Percentiles rank a stretch among this genome's conserved stretches.
Conservation (phyloP, 2,888 invertebrate genomes). For the Dicranocentrus wangi region DNA sequence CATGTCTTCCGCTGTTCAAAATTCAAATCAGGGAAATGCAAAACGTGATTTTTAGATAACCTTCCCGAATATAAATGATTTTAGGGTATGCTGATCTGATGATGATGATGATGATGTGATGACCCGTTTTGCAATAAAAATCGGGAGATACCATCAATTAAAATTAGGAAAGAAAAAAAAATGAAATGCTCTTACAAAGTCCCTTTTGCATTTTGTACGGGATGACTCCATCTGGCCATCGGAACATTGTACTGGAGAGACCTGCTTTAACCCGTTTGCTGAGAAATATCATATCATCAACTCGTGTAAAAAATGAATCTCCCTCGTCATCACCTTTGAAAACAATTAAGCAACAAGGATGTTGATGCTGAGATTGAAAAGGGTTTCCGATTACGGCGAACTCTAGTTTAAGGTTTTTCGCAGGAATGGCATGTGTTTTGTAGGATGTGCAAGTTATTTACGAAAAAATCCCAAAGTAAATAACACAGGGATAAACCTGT, state of each 20-base stretch:
- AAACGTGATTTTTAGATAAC: background rate
- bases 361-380: background rate
- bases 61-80: too few relatives aligned
- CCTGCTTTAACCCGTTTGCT: constrained; percentile 50
- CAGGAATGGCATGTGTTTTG: too few relatives aligned
- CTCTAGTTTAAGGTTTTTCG: too few relatives aligned
- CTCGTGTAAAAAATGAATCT: constrained; percentile 40
- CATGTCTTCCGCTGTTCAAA: constrained; percentile 52
- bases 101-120: too few relatives aligned
- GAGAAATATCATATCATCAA: constrained; percentile 67
- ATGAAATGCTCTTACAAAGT: constrained; percentile 56
- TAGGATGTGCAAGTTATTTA: too few relatives aligned
- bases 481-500: constrained; percentile 38
- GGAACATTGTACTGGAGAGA: constrained; percentile 44
- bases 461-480: constrained; percentile 24
- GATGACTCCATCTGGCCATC: constrained; percentile 59
- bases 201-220: constrained; percentile 54
- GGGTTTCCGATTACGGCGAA: background rate
- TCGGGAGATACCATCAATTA: too few relatives aligned
- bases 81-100: too few relatives aligned
- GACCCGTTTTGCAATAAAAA: too few relatives aligned
- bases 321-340: constrained; percentile 13
- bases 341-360: constrained; percentile 7
- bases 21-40: constrained; percentile 1
- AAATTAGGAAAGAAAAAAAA: too few relatives aligned